Evolutionary conservation across 2,888 invertebrate genomes (phyloP).

Genomic region (Eurois occulta): DNA sequence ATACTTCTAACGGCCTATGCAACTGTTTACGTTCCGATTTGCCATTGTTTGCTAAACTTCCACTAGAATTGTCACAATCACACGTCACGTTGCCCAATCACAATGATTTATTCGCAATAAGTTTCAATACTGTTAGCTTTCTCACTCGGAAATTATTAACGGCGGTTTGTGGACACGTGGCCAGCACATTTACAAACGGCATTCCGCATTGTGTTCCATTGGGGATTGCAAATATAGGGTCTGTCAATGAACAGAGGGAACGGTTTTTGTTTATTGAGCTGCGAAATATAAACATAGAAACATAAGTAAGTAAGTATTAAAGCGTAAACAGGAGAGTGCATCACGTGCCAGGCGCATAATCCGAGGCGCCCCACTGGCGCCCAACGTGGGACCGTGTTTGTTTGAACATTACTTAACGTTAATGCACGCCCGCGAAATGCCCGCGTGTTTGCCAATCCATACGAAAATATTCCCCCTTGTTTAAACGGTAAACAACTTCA

Average conservation of each 20-base stretch:
- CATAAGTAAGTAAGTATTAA: constrained; percentile 70
- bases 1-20: constrained; percentile 18
- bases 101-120: constrained; percentile 77
- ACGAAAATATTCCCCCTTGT: constrained; percentile 67
- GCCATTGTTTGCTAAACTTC: constrained; percentile 53
- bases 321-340: constrained; percentile 69
- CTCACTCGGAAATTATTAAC: constrained; percentile 62
- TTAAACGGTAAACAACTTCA: constrained; percentile 67
- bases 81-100: constrained; percentile 60
- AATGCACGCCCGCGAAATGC: constrained; percentile 72
- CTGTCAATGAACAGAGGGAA: constrained; percentile 40
- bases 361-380: constrained; percentile 68
- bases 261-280: constrained; percentile 72
- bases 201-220: constrained; percentile 20
- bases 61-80: constrained; percentile 47
- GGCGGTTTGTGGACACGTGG: constrained; percentile 64
- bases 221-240: constrained; percentile 45
- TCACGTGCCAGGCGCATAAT: constrained; percentile 67
- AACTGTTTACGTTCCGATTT: constrained; percentile 42
- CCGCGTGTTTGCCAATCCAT: constrained; percentile 70
- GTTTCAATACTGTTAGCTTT: constrained; percentile 69
- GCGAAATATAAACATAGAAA: constrained; percentile 79
- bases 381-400: constrained; percentile 71
- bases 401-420: constrained; percentile 71
- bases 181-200: constrained; percentile 52